Conservation (phyloP, 2,797 vertebrate species). For the Syndactyla subalaris region DNA sequence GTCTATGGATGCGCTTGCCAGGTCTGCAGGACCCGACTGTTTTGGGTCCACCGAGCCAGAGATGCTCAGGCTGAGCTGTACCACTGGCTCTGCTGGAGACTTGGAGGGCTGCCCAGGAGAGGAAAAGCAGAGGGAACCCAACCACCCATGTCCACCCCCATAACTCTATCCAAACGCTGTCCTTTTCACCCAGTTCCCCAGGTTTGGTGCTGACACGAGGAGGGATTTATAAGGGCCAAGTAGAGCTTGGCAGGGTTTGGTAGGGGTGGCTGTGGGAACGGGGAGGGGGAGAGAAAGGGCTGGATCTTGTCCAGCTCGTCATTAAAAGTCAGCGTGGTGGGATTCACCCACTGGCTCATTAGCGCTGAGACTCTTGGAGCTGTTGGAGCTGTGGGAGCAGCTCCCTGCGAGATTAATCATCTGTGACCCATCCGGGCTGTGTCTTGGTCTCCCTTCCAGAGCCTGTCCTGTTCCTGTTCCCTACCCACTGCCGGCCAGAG, state of each 20-base stretch:
- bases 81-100: background rate
- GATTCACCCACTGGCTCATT: conserved; percentile 45
- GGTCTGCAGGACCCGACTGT: rapidly evolving
- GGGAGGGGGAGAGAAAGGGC: background rate
- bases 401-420: conserved; percentile 11
- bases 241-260: background rate
- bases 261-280: background rate
- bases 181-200: background rate
- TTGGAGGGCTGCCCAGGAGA: background rate
- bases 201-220: background rate
- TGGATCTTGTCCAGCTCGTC: background rate
- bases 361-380: background rate
- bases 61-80: background rate
- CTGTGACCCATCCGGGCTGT: background rate
- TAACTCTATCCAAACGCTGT: background rate
- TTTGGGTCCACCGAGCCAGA: background rate
- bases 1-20: background rate
- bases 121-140: background rate
- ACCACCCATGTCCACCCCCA: background rate
- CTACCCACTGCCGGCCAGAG: background rate
- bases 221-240: background rate
- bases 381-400: conserved; percentile 8
- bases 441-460: background rate
- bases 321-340: background rate
- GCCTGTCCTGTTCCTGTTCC: background rate